Base-by-base conservation (phyloP, 2,888 invertebrate species). In the Chironomus tentans region DNA sequence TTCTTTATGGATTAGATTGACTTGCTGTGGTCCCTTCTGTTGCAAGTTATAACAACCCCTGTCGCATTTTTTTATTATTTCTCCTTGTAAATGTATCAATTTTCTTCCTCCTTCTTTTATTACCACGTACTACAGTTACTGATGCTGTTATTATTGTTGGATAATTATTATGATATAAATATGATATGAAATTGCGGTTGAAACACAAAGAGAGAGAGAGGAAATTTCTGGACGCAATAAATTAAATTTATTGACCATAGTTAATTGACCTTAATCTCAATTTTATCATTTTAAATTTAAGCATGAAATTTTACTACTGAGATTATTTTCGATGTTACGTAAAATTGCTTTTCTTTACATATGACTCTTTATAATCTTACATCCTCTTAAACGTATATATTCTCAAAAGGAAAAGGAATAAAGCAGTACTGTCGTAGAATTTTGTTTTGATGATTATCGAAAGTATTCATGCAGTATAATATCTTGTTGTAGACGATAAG, bases 191-290 rank as follows among this genome's bases (percentile, higher is more conserved):
- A 50, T 24, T 24, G 18, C 18, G 6, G 70, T 12, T 70, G 48
- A 24, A 18, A 6, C 38, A 13, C 28, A 18, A 15, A 38, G 5
- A 15, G 56, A 48, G 12, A 47, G 47, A 22, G 24, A 47, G 18
- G 62, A 62, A 62, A 62, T 62, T 47, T 24, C 28, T 72, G 72
- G 61, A 62, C 62, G 62, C 62, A 61, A 72, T 72, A 72, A 72
- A 72, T 72, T 72, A 61, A 72, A 72, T 72, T 72, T 72, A 72
- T 72, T 72, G 72, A 72, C 72, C 72, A 62, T 28, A 62, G 24
- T 50, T 62, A 62, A 72, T 72, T 72, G 61, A 18, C 28, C 62
- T 62, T 72, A 62, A 62, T 72, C 61, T 72, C 72, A 61, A n/a
- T 28, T 62, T 62, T 72, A 50, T 71, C 56, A 72, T 72, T 28